Percentiles rank a stretch among this genome's conserved stretches.
phyloP scores from a whole-genome alignment of 2,888 invertebrate genomes.

The Ormyrus rosae region DNA sequence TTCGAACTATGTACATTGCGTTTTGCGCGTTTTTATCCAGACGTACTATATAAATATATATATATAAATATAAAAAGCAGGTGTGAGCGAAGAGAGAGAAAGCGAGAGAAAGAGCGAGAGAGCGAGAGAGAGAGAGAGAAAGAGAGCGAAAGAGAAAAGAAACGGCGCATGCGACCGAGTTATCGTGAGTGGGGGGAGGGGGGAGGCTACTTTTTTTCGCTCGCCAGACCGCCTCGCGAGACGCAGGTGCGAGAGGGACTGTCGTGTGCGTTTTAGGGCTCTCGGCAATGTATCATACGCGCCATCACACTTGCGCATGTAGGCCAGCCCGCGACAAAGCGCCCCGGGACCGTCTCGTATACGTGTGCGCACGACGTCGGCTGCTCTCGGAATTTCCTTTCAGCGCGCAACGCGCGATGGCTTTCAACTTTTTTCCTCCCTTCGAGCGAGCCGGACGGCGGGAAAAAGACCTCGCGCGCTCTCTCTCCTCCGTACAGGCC shows the following conservation, averaged over 20 bases:
- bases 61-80: no score
- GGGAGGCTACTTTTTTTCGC: not conserved
- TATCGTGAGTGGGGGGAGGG: no score
- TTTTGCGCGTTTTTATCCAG: conserved; percentile 39
- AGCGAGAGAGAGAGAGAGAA: not conserved
- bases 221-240: not conserved
- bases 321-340: no score
- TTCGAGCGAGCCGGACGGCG: no score
- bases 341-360: no score
- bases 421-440: no score
- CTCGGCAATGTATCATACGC: not conserved
- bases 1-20: conserved; percentile 39
- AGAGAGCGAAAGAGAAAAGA: not conserved
- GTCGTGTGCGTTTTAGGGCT: not conserved
- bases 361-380: no score
- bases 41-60: not conserved
- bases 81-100: not conserved
- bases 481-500: no score
- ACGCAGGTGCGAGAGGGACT: not conserved
- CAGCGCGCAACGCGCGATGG: no score
- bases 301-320: no score
- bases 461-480: no score
- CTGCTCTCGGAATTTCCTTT: no score
- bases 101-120: conserved; percentile 39
- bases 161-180: not conserved